Percentiles rank a stretch among this genome's conserved stretches.
Evolutionary conservation across 2,113 vertebrate genomes (phyloP).

Genomic region (Eubucco bourcierii): DNA sequence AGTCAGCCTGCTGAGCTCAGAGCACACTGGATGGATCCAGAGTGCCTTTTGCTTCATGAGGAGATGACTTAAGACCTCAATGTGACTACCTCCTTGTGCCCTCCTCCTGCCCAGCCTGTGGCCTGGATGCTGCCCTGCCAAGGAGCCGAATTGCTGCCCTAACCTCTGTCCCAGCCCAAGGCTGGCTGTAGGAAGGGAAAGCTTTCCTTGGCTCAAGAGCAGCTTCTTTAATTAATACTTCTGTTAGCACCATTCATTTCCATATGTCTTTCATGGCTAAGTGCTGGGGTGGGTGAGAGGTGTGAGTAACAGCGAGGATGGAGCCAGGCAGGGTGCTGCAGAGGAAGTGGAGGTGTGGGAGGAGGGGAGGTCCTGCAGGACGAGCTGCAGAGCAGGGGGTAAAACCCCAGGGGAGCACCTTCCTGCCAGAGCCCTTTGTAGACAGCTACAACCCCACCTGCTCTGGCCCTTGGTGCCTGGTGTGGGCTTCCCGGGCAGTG

Average conservation of each 20-base stretch:
- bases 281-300: conserved; percentile 46
- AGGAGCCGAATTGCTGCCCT: background rate
- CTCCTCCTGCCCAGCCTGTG: background rate
- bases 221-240: conserved; percentile 53
- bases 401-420: background rate
- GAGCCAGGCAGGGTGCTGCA: background rate
- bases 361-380: background rate
- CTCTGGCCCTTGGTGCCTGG: background rate
- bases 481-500: background rate
- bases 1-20: background rate
- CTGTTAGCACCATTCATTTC: conserved; percentile 38
- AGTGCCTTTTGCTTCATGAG: fast-evolving
- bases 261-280: conserved; percentile 43
- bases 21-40: background rate
- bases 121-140: background rate
- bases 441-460: background rate
- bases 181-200: background rate
- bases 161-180: background rate
- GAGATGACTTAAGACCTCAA: background rate
- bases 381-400: background rate
- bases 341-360: background rate
- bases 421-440: background rate
- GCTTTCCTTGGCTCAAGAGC: conserved; percentile 29
- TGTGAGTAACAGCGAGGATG: conserved; percentile 3
- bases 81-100: background rate